Evolutionary conservation across 2,113 vertebrate species (phyloP), one percentile per base, ranked within the genome.

Genomic region (Triplophysa tibetana): DNA sequence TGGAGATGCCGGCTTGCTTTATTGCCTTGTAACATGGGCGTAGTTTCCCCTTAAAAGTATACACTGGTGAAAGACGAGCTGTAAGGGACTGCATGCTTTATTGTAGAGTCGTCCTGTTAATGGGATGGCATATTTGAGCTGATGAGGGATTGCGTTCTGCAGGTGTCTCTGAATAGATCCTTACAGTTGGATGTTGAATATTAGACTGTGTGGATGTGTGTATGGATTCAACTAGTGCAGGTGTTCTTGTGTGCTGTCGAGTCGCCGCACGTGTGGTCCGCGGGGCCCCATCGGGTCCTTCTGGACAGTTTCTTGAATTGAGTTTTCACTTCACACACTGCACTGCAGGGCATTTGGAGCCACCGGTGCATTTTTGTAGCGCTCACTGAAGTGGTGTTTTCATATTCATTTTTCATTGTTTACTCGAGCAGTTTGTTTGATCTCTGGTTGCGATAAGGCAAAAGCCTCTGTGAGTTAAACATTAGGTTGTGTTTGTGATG

Each of bases 261-360:
- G 17, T 13, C 8, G 10, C 66, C 64, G 7, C 70, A 63, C 52
- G 77, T 80, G 78, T 77, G 73, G 78, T 62, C 66, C 13, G 9
- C 50, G 43, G n/a, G 72, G 64, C 19, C 33, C 24, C 2, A 24
- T 24, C 24, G 24, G 24, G 4, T 3, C 29, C 33, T 38, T 5
- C 61, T 4, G 4, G 24, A 58, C 33, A 33, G 41, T 76, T 66
- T 75, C 82, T 64, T 23, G 23, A 72, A 84, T 75, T 70, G 69
- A 60, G 65, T 63, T 66, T 75, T 78, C 45, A 70, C 70, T 84
- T 82, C 52, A 83, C 77, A 79, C 3, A 67, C 50, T 14, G 65
- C 26, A 70, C 83, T 62, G 16, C 75, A 52, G 79, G 82, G 77
- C 84, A 82, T 80, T 76, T 48, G 23, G 48, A 79, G 26, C 7